Base-by-base conservation (phyloP, 2,888 invertebrate genomes). In the Cataglyphis cursor region DNA sequence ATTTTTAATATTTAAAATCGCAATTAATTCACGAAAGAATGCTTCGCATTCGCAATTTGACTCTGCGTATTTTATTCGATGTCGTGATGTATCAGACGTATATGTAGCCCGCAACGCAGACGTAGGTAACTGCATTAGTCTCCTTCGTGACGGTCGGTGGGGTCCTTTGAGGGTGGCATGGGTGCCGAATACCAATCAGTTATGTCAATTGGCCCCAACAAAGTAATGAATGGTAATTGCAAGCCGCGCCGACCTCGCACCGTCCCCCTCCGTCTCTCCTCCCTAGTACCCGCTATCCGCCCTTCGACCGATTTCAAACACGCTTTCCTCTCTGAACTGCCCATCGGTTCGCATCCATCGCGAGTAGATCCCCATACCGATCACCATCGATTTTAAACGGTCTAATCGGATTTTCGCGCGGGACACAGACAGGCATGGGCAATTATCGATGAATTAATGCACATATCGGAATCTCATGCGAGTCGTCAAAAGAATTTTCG, bases 211-310 rank as follows among this genome's bases (percentile, higher is more conserved):
- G 93, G 92, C 91, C 90, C 90, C 92, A 92, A 92, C 93, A 91
- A 94, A 93, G 93, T 93, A 94, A 94, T 92, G 93, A 93, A 94
- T 93, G 93, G 93, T 93, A 94, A 94, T 94, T 93, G 93, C 91
- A 81, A 88, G 81, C 87, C 86, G 70, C 83, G 59, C 8, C 70
- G 87, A 82, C 84, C 89, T 84, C 51, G 51, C 51, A 78, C 87
- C 84, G 9, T 61, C 81, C 78, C 73, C 78, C 73, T 61, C 83
- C 41, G 74, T 70, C 51, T 82, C 41, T 57, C 54, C 64, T 15
- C 59, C 54, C 28, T n/a, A 21, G 28, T 35, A 48, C 48, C 41
- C 31, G 6, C 31, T 18, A 35, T 72, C 35, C 48, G 12, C 82
- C 76, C 84, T 59, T 62, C 65, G 44, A 75, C 61, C 72, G 59